Evolutionary conservation across 2,113 vertebrate species (phyloP), one percentile per base, ranked within the genome.

Genomic region (Pyrgilauda ruficollis): DNA sequence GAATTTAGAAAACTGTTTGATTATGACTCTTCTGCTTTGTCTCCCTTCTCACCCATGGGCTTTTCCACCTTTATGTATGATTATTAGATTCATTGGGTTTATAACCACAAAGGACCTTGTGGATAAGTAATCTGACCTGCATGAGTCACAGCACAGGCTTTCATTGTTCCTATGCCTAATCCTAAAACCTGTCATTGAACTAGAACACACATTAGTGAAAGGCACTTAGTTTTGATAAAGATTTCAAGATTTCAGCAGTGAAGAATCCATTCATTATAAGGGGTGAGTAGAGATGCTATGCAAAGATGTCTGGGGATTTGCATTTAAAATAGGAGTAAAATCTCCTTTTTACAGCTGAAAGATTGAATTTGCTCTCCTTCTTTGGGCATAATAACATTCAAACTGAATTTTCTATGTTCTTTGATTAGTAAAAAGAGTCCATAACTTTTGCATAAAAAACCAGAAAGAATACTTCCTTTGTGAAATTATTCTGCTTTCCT

Each of bases 391-490:
- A 91, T 95, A 92, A 75, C 58, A 87, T 87, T 93, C 84, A 94
- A 94, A 94, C 86, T 94, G 91, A 95, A 87, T 94, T 89, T 96
- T 84, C 73, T 91, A 31, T 94, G 49, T 96, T 92, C 91, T 92
- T 91, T 89, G 91, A 87, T 95, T 96, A 95, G 56, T 80, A 81
- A 84, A 83, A 93, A 87, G 37, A 64, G 44, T 86, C 72, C 3
- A 3, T 82, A 89, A 53, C 39, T 91, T 92, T 81, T 94, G 66
- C 91, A 95, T 46, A 87, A 68, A 73, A 82, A 91, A 61, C 0
- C 28, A 92, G 61, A 94, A 93, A 93, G 39, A 84, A 64, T 91
- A 62, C 31, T 92, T 94, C 44, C 28, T 95, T 94, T 94, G 76
- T 91, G 89, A 78, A 97, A 92, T 92, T 81, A 90, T 92, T 90